Base-by-base conservation (phyloP, 2,888 invertebrate genomes). In the Troilus luridus region DNA sequence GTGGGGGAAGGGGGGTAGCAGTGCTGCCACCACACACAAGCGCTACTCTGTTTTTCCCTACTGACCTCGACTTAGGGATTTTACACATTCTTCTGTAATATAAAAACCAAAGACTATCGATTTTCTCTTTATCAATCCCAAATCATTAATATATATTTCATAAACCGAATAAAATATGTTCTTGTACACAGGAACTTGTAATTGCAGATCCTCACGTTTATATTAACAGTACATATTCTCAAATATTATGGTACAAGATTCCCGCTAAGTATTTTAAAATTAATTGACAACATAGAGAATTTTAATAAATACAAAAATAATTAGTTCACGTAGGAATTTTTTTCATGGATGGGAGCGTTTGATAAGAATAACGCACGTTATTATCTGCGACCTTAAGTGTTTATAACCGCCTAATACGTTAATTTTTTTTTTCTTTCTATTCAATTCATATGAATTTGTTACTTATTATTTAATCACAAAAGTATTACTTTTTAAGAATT, bases 71-170 rank as follows among this genome's bases (percentile, higher is more conserved):
- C 21, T 3, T 58, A n/a, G 56, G 14, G 56, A 85, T 56, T 85
- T 85, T 56, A 85, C 56, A n/a, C 56, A 85, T 58, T 85, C 85
- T n/a, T 85, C n/a, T n/a, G 56, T 85, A n/a, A 85, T 85, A 56
- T 10, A 81, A 81, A 81, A 41, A 41, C 9, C 14, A 41, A 41
- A 81, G 41, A 1, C 5, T 17, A 81, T 81, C 6, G 41, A 81
- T 54, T 21, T 21, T 21, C 14, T 17, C 77, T 54, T 10, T 27
- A n/a, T 10, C 11, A 24, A 67, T 67, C 14, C 67, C 14, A 67
- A 67, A 67, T 6, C 24, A 67, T 24, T 67, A 7, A 67, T n/a
- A 64, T n/a, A 67, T 67, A 24, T 67, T 24, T 67, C 0, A n/a
- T 12, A n/a, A 64, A 64, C 2, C 17, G 10, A 64, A 64, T 41